Evolutionary conservation across 2,888 invertebrate species (phyloP), one percentile per base, ranked within the genome.

Genomic region (Eupsilia transversa): DNA sequence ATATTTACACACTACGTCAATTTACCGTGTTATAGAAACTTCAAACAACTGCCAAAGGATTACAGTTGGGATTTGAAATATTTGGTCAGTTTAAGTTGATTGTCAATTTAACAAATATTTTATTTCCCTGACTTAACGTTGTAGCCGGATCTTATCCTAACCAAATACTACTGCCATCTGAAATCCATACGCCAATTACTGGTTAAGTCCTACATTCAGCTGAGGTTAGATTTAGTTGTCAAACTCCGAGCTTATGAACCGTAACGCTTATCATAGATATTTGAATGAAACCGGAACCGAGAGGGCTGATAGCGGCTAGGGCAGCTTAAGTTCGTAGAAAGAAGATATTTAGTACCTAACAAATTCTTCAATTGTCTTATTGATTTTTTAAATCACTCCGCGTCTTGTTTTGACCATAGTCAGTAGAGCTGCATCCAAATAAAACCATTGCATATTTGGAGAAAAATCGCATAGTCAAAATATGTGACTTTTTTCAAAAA

Each of bases 161-260:
- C 27, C 12, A 63, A 3, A 63, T 2, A 30, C 12, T 12, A 71
- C 33, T 23, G 20, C 10, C 2, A 41, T 59, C 20, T 23, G 30
- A 52, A 59, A 52, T 33, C 41, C 49, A 20, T 33, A 71, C 52
- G 2, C 59, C 59, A 60, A 71, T 73, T 71, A 70, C 14, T 52
- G 38, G 30, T 17, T 49, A n/a, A n/a, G 59, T 41, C 38, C 49
- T 33, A 49, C 6, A 70, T 70, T 72, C 9, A 27, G 38, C 4
- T 49, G 41, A n/a, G 41, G 23, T 27, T 20, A 71, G 49, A 73
- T 73, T 59, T 27, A 52, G 49, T n/a, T 41, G 38, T 57, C 72
- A 41, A 54, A 54, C 67, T 66, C 20, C 30, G 17, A 20, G 35
- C 30, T 72, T 46, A 30, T 30, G 30, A 46, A 7, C 30, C 27